Conservation (phyloP, 1,140 invertebrate genomes). For the Probaryconus sp. region DNA sequence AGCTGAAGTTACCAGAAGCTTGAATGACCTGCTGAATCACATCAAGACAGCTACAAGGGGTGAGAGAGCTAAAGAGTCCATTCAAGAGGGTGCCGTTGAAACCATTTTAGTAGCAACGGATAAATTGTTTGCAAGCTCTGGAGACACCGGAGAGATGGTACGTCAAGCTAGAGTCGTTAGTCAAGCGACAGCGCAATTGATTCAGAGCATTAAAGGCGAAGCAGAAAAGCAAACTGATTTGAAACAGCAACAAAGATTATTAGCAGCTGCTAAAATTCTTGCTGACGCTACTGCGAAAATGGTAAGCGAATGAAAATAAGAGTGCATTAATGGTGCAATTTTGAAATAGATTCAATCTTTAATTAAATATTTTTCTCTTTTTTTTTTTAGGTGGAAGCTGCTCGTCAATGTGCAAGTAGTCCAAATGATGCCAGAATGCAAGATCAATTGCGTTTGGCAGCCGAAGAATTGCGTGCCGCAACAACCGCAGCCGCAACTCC, state of each 20-base stretch:
- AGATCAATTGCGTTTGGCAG: conserved; percentile 89
- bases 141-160: conserved; percentile 96
- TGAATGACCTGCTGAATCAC: conserved; percentile 94
- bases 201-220: conserved; percentile 95
- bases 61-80: conserved; percentile 78
- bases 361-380: neutral
- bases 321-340: neutral
- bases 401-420: conserved; percentile 91
- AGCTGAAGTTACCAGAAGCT: conserved; percentile 90
- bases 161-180: conserved; percentile 94
- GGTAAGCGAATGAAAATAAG: conserved; percentile 72
- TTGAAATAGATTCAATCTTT: neutral
- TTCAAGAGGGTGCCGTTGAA: conserved; percentile 91
- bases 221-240: conserved; percentile 93
- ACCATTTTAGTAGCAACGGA: conserved; percentile 94
- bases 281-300: conserved; percentile 97
- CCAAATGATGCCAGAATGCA: conserved; percentile 92
- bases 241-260: conserved; percentile 91
- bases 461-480: conserved; percentile 93
- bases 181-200: conserved; percentile 94
- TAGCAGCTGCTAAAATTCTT: conserved; percentile 94
- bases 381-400: conserved; percentile 90
- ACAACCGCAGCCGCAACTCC: conserved; percentile 90
- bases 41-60: conserved; percentile 83
- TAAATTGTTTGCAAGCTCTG: conserved; percentile 88